Evolutionary conservation across 2,797 vertebrate species (phyloP).

Genomic region (Chromobotia macracanthus): DNA sequence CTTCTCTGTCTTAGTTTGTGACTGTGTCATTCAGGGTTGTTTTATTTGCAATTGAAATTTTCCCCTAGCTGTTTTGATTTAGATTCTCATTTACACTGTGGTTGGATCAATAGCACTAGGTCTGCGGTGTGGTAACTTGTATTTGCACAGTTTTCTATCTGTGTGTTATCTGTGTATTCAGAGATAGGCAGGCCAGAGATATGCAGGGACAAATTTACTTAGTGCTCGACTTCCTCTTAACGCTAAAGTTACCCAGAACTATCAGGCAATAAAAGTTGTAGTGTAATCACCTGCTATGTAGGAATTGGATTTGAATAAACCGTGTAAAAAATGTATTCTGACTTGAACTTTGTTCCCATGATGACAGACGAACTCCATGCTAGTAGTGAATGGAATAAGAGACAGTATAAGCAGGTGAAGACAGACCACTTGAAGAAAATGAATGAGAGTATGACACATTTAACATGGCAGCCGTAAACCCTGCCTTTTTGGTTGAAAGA

Average conservation of each 20-base stretch:
- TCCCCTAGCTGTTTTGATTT: background rate
- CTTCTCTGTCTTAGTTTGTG: background rate
- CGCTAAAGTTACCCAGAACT: background rate
- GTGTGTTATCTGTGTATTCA: constrained; percentile 74
- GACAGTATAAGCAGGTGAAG: background rate
- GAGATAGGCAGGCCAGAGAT: constrained; percentile 43
- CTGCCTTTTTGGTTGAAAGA: background rate
- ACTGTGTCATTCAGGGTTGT: background rate
- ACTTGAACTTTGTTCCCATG: background rate
- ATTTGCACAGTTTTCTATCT: constrained; percentile 68
- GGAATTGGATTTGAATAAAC: background rate
- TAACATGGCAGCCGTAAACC: background rate
- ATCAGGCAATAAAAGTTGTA: background rate
- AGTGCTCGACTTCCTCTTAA: constrained; percentile 66
- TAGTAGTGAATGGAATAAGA: background rate
- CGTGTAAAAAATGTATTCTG: background rate
- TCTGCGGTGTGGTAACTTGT: constrained; percentile 25
- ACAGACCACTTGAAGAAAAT: background rate
- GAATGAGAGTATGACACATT: background rate
- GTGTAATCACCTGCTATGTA: background rate
- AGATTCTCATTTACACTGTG: background rate
- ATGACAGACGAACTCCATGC: too few species aligned
- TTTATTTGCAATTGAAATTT: background rate
- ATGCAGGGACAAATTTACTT: constrained; percentile 69
- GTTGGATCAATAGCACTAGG: background rate